Conservation (phyloP, 2,888 invertebrate species). For the Steinernema hermaphroditum region DNA sequence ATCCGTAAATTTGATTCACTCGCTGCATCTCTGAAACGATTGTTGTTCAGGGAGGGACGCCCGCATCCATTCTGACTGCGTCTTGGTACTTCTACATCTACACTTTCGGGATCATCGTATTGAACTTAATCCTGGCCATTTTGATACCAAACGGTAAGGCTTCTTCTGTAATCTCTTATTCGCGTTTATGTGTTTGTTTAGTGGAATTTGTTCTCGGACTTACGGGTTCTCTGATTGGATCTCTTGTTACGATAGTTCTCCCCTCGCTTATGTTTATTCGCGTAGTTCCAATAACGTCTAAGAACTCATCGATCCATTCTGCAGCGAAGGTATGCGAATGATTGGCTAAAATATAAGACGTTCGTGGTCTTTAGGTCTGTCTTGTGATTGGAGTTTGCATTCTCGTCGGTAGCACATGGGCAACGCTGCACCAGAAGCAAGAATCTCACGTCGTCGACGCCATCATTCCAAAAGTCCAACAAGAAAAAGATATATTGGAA, state of each 20-base stretch:
- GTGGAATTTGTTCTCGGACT: constrained; percentile 85
- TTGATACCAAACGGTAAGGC: constrained; percentile 83
- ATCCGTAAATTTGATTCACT: not conserved
- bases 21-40: too few species aligned
- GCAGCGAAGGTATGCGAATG: not conserved
- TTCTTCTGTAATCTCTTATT: not conserved
- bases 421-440: constrained; percentile 72
- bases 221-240: constrained; percentile 91
- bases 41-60: too few species aligned
- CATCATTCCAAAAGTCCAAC: constrained; percentile 37
- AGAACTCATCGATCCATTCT: constrained; percentile 7
- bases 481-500: constrained; percentile 1
- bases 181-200: constrained; percentile 33
- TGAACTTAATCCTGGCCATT: constrained; percentile 80
- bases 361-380: constrained; percentile 73
- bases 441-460: constrained; percentile 49
- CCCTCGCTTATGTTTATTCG: constrained; percentile 84
- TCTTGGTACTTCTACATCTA: constrained; percentile 44
- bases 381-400: constrained; percentile 82
- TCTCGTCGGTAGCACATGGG: constrained; percentile 86
- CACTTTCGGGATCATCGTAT: constrained; percentile 70
- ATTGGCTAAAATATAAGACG: too few species aligned
- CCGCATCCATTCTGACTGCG: too few species aligned
- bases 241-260: constrained; percentile 86
- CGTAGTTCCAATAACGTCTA: not conserved